These are phyloP conservation scores for Dioctria rufipes DNA, from an alignment of 2,888 invertebrate species.

Conservation along the genomic window DNA sequence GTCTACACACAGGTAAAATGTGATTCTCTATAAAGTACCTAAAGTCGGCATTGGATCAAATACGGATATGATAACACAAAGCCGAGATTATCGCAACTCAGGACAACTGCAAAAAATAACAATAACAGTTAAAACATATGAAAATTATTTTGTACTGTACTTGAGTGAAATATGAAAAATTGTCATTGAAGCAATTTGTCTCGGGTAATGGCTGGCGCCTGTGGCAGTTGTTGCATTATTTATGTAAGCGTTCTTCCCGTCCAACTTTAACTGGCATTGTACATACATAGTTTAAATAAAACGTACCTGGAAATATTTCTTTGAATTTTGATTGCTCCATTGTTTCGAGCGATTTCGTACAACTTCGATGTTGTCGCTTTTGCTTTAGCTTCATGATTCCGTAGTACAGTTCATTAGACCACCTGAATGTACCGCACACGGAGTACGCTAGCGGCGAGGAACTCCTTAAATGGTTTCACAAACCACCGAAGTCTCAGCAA, in stretches of 20 bases:
- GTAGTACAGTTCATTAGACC: slow-evolving; percentile 55
- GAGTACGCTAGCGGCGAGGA: slow-evolving; percentile 53
- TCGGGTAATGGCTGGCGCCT: slow-evolving; percentile 57
- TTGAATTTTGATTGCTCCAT: slow-evolving; percentile 58
- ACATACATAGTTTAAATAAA: background rate
- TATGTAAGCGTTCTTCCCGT: slow-evolving; percentile 51
- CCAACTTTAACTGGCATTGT: slow-evolving; percentile 39
- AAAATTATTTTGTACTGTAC: slow-evolving; percentile 34
- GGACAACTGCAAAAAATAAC: background rate
- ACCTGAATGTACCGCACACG: slow-evolving; percentile 56
- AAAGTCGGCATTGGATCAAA: too few species aligned
- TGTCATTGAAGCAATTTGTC: slow-evolving; percentile 49
- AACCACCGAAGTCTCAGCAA: slow-evolving; percentile 6
- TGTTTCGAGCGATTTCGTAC: slow-evolving; percentile 50
- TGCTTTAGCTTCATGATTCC: slow-evolving; percentile 25
- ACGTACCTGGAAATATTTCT: slow-evolving; percentile 54
- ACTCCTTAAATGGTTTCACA: slow-evolving; percentile 58
- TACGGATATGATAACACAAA: too few species aligned
- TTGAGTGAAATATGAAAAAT: slow-evolving; percentile 48
- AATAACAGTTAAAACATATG: slow-evolving; percentile 10
- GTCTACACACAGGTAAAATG: too few species aligned
- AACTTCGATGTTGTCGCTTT: slow-evolving; percentile 28
- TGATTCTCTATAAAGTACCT: too few species aligned
- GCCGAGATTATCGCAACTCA: too few species aligned
- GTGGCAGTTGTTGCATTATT: slow-evolving; percentile 40